A percentile compares a stretch with the other conserved stretches of the same genome.
Conservation (phyloP, 1,140 invertebrate species). For the Scaptodrosophila lebanonensis region DNA sequence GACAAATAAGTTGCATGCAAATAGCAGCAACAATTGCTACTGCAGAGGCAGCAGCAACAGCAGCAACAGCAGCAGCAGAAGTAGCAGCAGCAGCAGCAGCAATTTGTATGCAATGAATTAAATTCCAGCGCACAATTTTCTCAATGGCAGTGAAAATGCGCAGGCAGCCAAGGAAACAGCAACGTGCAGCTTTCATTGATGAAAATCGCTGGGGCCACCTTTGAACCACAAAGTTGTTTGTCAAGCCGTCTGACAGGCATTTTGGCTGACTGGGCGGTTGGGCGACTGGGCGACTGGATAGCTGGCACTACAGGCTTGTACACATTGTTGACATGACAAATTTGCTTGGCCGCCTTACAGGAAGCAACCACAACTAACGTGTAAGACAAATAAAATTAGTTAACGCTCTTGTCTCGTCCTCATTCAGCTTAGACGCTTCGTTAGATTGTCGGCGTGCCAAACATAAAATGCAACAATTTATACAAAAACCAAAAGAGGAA, state of each 20-base stretch:
- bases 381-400: conserved; percentile 44
- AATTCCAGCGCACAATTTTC: conserved; percentile 56
- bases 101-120: conserved; percentile 70
- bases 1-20: conserved; percentile 72
- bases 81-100: conserved; percentile 29
- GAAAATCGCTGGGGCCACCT: conserved; percentile 53
- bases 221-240: conserved; percentile 60
- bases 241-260: conserved; percentile 53
- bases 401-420: neutral
- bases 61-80: conserved; percentile 28
- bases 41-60: conserved; percentile 6
- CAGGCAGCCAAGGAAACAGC: too few relatives aligned
- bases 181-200: conserved; percentile 48
- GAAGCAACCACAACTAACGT: conserved; percentile 16
- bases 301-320: neutral
- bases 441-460: too few relatives aligned
- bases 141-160: conserved; percentile 41
- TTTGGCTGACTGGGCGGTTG: neutral
- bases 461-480: too few relatives aligned
- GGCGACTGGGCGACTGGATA: too few relatives aligned
- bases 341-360: conserved; percentile 27
- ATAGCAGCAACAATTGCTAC: conserved; percentile 28
- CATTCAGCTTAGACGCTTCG: too few relatives aligned
- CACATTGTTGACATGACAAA: conserved; percentile 52
- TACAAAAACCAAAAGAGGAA: too few relatives aligned